Evolutionary conservation across 2,113 vertebrate genomes (phyloP), one percentile per base, ranked within the genome.

Genomic region (Alligator sinensis): DNA sequence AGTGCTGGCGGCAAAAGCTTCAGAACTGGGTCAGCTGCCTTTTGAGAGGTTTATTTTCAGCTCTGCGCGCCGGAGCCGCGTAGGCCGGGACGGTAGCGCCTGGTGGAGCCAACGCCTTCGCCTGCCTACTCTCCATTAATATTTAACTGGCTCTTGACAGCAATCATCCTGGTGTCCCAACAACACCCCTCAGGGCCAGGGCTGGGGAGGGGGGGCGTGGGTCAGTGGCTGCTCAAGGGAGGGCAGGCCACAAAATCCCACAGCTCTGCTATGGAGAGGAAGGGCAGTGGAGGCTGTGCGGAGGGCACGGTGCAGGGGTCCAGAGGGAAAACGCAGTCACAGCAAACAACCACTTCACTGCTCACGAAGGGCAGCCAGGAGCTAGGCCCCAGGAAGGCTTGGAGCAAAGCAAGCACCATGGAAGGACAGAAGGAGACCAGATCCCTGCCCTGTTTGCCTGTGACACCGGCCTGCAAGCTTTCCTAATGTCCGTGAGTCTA

Each of bases 11-110:
- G 28, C 10, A n/a, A 63, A 78, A 79, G 81, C 66, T 28, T 27
- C 1, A 2, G 80, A 97, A 97, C 82, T 96, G 95, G 96, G 97
- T 91, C 97, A 96, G 57, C 34, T 93, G 95, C 95, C 92, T 57
- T 3, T 75, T 78, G 62, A 91, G 34, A 75, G 66, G 86, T 83
- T 66, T 96, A 95, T 97, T 95, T 97, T 91, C 81, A 25, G 95
- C 95, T 94, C 70, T 38, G 34, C 21, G 34, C 70, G 14, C 34
- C 47, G 30, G 24, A 30, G 12, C 61, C 28, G 77, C 1, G 47
- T 55, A 63, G 66, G 76, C 30, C 38, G 17, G 30, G 58, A 57
- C 28, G 4, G 22, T 18, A 19, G 57, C 22, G 28, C 34, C n/a
- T 57, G 6, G 21, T 12, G 14, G 57, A 24, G 34, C 58, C 15